These are phyloP conservation scores for Poecilia latipinna DNA, from an alignment of 2,113 vertebrate genomes.

Conservation along the genomic window DNA sequence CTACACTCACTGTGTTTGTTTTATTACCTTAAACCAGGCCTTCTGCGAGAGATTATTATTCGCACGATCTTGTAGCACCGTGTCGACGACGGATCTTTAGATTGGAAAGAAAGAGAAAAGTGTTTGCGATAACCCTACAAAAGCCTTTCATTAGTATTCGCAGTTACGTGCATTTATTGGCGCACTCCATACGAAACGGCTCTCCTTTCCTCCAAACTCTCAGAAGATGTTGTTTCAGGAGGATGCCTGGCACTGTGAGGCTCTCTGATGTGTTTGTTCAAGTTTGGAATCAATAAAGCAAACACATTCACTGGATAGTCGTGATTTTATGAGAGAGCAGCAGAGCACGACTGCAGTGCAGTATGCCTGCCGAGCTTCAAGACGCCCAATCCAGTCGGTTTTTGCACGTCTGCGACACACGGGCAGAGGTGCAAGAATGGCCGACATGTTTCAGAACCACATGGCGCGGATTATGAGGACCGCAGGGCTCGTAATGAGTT, in stretches of 20 bases:
- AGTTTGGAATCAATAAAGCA: slow-evolving; percentile 45
- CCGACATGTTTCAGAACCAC: not conserved
- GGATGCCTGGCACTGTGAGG: slow-evolving; percentile 1
- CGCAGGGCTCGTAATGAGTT: not conserved
- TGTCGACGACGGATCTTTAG: not conserved
- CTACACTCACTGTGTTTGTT: not conserved
- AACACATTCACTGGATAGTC: slow-evolving; percentile 20
- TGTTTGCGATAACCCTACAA: not conserved
- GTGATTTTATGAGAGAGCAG: slow-evolving; percentile 47
- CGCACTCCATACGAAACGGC: not conserved
- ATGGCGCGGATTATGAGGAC: slow-evolving; percentile 25
- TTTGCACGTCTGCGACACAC: slow-evolving; percentile 12
- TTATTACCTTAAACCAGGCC: not conserved
- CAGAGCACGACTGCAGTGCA: slow-evolving; percentile 53
- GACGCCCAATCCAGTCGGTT: slow-evolving; percentile 37
- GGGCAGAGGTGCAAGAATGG: not conserved
- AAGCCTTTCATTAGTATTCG: not conserved
- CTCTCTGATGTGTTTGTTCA: slow-evolving; percentile 21
- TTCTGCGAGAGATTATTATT: not conserved
- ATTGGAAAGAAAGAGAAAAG: not conserved
- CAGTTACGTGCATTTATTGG: not conserved
- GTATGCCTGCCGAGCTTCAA: slow-evolving; percentile 47
- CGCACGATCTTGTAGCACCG: not conserved
- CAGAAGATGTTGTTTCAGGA: slow-evolving; percentile 5
- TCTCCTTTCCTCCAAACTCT: slow-evolving; percentile 12